Base-by-base conservation (phyloP, 2,888 invertebrate species). In the Heliconius ethilla region DNA sequence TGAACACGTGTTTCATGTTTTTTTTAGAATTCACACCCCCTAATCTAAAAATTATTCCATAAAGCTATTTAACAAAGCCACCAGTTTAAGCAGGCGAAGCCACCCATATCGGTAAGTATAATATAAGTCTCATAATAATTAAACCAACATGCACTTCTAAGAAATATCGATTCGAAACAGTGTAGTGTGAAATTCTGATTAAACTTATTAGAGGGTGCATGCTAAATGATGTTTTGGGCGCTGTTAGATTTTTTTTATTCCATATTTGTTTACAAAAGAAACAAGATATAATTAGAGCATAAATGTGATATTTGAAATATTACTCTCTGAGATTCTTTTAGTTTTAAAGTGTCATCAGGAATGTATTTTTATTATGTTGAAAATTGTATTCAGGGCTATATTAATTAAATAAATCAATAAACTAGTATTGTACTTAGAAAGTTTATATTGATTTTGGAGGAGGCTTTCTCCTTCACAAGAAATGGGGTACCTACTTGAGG, bases 171-270 rank as follows among this genome's bases (percentile, higher is more conserved):
- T 65, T 70, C 45, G 11, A 37, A 70, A 70, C 29, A 51, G 33
- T 29, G n/a, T 45, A 51, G 70, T 45, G 51, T 69, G 69, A 59
- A 29, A 45, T 51, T 25, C 33, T 55, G 13, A 51, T 37, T n/a
- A 37, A 33, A 70, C 33, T 59, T 59, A 72, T 78, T 78, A 78
- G 78, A 62, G 67, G 45, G 73, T 73, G n/a, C 18, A 73, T 69
- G 76, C 76, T 78, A 78, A 79, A 70, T 75, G 76, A 73, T 79
- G 69, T 74, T 76, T 76, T 76, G 72, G 37, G 65, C 11, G 59
- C 4, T 72, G 72, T 59, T 25, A 37, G 15, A 33, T n/a, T 33
- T n/a, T 13, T 4, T 29, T n/a, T 6, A 33, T 13, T n/a, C 33
- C 25, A 25, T 25, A n/a, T 25, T 40, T 69, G 25, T 22, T n/a